A percentile compares a stretch with the other conserved stretches of the same genome.
These are phyloP conservation scores for Drosophila kurseongensis DNA, from an alignment of 1,140 invertebrate species.

Conservation along the genomic window DNA sequence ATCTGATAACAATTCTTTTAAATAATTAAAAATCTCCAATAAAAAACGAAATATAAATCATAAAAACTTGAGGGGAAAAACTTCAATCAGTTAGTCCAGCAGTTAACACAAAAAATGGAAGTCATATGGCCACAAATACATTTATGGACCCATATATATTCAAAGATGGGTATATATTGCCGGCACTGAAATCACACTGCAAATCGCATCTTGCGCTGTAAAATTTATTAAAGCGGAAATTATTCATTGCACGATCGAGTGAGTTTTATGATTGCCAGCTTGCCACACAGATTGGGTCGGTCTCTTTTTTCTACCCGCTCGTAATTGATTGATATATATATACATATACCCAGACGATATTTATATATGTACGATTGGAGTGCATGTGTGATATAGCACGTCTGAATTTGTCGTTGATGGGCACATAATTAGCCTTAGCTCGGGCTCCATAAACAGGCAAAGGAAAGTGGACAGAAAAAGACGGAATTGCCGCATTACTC, in stretches of 20 bases:
- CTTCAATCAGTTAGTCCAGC: not conserved
- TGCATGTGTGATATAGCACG: slow-evolving; percentile 19
- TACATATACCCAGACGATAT: not conserved
- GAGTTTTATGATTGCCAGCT: slow-evolving; percentile 72
- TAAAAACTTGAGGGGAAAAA: not conserved
- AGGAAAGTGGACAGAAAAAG: slow-evolving; percentile 1
- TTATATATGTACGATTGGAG: not conserved
- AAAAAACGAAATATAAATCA: not conserved
- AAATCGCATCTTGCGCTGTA: slow-evolving; percentile 80
- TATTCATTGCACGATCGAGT: slow-evolving; percentile 84
- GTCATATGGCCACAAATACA: not conserved
- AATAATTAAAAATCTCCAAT: not conserved
- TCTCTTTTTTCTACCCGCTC: not conserved
- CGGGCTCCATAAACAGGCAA: slow-evolving; percentile 29
- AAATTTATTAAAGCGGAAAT: slow-evolving; percentile 84
- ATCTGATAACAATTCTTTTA: not conserved
- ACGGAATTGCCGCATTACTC: slow-evolving; percentile 24
- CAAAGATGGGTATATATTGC: slow-evolving; percentile 9
- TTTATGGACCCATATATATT: slow-evolving; percentile 7
- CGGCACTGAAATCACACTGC: slow-evolving; percentile 58
- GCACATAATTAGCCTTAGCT: slow-evolving; percentile 51
- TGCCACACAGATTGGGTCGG: slow-evolving; percentile 28
- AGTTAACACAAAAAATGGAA: not conserved
- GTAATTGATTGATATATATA: slow-evolving; percentile 35
- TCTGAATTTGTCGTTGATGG: slow-evolving; percentile 44